phyloP scores from a whole-genome alignment of 2,888 invertebrate species.

The Dasysyrphus tricinctus region DNA sequence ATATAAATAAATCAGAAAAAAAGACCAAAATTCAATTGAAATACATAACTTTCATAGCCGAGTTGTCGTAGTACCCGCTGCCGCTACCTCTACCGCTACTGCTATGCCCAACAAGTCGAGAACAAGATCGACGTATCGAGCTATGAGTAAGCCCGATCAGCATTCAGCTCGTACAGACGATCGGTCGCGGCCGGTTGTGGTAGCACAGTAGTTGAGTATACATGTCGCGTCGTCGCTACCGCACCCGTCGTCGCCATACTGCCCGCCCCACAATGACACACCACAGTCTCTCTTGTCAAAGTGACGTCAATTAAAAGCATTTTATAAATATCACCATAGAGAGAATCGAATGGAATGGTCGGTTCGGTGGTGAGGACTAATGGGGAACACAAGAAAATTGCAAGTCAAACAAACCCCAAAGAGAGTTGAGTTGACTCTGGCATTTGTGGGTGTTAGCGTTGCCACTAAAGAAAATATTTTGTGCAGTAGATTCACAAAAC shows the following conservation, averaged over 20 bases:
- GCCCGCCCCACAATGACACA: constrained; percentile 2
- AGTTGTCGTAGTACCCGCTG: constrained; percentile 30
- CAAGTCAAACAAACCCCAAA: constrained; percentile 47
- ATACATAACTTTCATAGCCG: constrained; percentile 58
- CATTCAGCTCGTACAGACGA: constrained; percentile 69
- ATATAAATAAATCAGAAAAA: constrained; percentile 8
- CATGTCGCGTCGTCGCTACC: constrained; percentile 31
- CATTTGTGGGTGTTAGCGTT: constrained; percentile 20
- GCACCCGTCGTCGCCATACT: constrained; percentile 6
- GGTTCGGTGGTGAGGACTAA: not conserved
- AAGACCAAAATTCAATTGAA: constrained; percentile 58
- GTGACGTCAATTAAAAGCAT: constrained; percentile 73
- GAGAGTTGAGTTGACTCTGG: constrained; percentile 20
- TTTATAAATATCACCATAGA: constrained; percentile 65
- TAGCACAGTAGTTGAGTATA: constrained; percentile 37
- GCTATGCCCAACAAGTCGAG: constrained; percentile 22
- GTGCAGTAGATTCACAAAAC: too few relatives aligned
- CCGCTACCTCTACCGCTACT: not conserved
- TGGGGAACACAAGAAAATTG: constrained; percentile 22
- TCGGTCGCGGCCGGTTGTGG: constrained; percentile 66
- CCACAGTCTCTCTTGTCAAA: constrained; percentile 62
- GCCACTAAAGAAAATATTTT: not conserved
- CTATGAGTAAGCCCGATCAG: constrained; percentile 74
- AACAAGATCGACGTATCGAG: constrained; percentile 54
- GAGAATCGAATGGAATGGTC: constrained; percentile 6